Base-by-base conservation (phyloP, 2,888 invertebrate genomes). In the Mesorhabditis spiculigera region DNA sequence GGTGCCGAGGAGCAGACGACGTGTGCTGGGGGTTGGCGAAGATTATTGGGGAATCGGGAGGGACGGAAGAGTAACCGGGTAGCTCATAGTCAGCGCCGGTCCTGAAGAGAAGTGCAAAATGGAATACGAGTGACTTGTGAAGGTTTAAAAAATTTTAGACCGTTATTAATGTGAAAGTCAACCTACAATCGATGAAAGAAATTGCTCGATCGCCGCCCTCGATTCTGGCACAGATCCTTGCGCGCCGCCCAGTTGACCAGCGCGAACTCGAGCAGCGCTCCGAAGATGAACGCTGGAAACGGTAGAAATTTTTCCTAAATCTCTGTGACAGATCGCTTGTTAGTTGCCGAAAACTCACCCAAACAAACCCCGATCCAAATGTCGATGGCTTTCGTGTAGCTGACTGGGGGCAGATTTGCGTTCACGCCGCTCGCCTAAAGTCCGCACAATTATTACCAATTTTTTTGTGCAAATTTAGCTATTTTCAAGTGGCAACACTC, bases 401-500 rank as follows among this genome's bases (percentile, higher is more conserved):
- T 81, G 72, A 84, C 84, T 3, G 84, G 84, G n/a, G 84, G 84
- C 41, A 84, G 75, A 70, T 82, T 82, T 4, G 84, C 82, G 73
- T 85, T 85, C 65, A 85, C 80, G 43, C 84, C 85, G 42, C 81
- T 81, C 41, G 58, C 84, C 58, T 50, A 50, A 50, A 50, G n/a
- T 13, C 8, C 1, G 0, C n/a, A 50, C 28, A 28, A 28, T 28
- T 28, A 28, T 28, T 28, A 28, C 28, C 28, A 28, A 28, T 28
- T 28, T 28, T 28, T 28, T 28, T 28, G 28, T 1, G 28, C 28
- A 28, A 28, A 28, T 28, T 28, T 28, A 28, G 28, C 28, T 28
- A 28, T 28, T 28, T 28, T 28, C 3, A 28, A 1, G 3, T 28
- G 28, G 28, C 28, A 28, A 28, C 28, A 28, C 28, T 28, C 28